phyloP scores from a whole-genome alignment of 2,888 invertebrate species.

The Temnothorax ravouxi region DNA sequence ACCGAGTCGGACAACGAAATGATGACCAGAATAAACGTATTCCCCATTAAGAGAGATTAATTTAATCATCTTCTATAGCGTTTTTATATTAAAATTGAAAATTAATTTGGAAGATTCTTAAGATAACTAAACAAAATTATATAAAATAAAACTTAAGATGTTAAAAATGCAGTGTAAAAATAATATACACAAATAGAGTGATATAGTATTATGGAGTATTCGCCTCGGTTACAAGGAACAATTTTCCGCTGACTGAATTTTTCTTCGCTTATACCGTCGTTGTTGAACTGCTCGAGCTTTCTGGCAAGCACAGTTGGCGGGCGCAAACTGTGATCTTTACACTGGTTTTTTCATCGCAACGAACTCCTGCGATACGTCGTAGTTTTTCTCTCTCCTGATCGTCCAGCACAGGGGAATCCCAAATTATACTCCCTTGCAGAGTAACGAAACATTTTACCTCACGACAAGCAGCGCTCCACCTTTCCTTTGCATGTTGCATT shows the following conservation, averaged over 20 bases:
- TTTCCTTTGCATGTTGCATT: constrained; percentile 11
- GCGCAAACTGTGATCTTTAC: constrained; percentile 13
- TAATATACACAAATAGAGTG: neutral
- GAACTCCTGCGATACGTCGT: constrained; percentile 10
- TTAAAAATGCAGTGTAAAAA: neutral
- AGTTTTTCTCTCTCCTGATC: neutral
- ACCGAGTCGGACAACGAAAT: neutral
- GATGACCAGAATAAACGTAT: neutral
- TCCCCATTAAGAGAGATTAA: neutral
- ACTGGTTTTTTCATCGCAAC: neutral
- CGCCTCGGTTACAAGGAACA: neutral
- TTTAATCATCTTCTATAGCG: neutral
- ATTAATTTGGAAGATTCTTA: neutral
- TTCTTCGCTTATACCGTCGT: neutral
- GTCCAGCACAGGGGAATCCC: neutral
- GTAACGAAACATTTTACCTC: neutral
- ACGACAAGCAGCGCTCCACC: neutral
- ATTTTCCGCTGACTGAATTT: neutral
- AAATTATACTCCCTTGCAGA: neutral
- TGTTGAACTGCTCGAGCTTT: constrained; percentile 3
- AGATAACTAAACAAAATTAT: neutral
- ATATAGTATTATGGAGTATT: neutral
- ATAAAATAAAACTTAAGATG: neutral
- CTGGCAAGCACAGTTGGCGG: neutral
- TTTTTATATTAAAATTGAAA: neutral